Base-by-base conservation (phyloP, 92 coral and sea anemone genomes). In the Anthopleura xanthogrammica region DNA sequence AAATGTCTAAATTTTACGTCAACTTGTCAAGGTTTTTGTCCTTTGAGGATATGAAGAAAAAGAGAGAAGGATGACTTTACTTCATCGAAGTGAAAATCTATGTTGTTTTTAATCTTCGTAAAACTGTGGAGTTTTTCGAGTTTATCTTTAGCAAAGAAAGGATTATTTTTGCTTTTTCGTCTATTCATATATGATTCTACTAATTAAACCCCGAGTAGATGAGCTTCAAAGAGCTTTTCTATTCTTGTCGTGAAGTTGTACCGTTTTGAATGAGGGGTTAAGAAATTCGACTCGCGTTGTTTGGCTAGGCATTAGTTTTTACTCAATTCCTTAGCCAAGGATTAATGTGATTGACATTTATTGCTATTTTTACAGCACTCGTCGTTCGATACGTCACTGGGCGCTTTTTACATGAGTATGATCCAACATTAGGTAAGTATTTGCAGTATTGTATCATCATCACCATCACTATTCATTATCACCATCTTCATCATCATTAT, bases 361-460 rank as follows among this genome's bases (percentile, higher is more conserved):
- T 68, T 75, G 41, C 82, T 86, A 62, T 64, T 78, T 82, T 85
- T 83, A 19, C 91, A 96, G 99, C 99, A 60, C 87, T 96, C 68
- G 94, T 94, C 68, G 99, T 96, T 39, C 95, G 99, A 46, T 94
- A 92, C 80, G 92, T 96, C 66, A 96, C 99, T n/a, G 99, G 99
- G 10, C 87, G 99, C n/a, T 96, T 94, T 66, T 84, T 96, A 12
- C 87, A 96, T 52, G 99, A 96, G 78, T 96, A 96, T 77, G 99
- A 96, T 82, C 99, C 99, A 0, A 96, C 98, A 14, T 88, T 96
- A 12, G 99, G 99, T 96, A 75, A 89, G 99, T 75, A 77, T 65
- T 2, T 70, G 52, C 1, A 39, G 24, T 55, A 41, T 17, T 50
- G 60, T 41, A 57, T 60, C 55, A 58, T 23, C 71, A 79, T 50